Conservation (phyloP, 1,140 invertebrate species). For the Bombus fervidus region DNA sequence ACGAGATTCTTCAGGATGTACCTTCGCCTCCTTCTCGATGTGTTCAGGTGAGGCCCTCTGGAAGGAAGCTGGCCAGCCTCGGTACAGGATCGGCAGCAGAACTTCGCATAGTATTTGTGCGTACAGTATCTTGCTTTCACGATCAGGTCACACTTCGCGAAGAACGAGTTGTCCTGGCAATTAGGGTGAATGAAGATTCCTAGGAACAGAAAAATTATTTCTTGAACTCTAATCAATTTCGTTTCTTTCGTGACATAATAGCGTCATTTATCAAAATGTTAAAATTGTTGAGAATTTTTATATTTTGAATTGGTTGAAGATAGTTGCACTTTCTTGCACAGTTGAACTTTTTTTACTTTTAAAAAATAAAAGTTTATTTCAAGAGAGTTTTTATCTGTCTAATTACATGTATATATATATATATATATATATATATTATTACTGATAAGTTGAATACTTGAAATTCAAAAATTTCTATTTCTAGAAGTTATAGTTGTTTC, state of each 20-base stretch:
- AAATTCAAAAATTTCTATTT: neutral
- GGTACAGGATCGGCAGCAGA: conserved; percentile 96
- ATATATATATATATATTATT: too few species aligned
- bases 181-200: conserved; percentile 89
- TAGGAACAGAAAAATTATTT: conserved; percentile 73
- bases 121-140: conserved; percentile 91
- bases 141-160: conserved; percentile 94
- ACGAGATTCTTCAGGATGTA: conserved; percentile 49
- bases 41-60: conserved; percentile 78
- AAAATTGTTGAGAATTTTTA: neutral
- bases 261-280: neutral
- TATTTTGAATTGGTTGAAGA: neutral
- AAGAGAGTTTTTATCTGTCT: too few species aligned
- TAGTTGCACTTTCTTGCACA: too few species aligned
- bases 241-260: too few species aligned
- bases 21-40: conserved; percentile 74
- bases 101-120: conserved; percentile 94
- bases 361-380: too few species aligned
- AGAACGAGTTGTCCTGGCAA: conserved; percentile 94
- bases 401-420: too few species aligned
- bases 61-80: conserved; percentile 88
- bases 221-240: too few species aligned
- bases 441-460: neutral
- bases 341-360: neutral
- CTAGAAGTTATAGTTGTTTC: neutral